Percentiles rank a stretch among this genome's conserved stretches.
Evolutionary conservation across 2,888 invertebrate genomes (phyloP).

Genomic region (Synanthedon myopaeformis): DNA sequence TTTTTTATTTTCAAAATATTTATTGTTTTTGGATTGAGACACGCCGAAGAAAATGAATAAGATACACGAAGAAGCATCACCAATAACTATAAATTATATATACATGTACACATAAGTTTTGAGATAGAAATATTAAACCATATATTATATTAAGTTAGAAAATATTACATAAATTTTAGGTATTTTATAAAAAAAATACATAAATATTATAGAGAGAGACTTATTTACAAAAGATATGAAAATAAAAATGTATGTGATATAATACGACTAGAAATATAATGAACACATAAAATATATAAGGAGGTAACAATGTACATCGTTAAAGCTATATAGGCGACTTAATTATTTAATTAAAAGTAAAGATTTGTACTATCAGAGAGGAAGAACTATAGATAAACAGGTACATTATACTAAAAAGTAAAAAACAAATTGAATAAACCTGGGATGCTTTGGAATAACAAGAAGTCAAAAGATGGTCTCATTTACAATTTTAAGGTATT

Average conservation of each 20-base stretch:
- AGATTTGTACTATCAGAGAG: conserved; percentile 43
- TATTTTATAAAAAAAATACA: conserved; percentile 8
- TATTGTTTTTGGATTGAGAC: not conserved
- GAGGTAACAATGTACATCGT: conserved; percentile 21
- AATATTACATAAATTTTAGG: not conserved
- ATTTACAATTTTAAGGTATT: conserved; percentile 30
- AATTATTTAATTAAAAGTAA: conserved; percentile 12
- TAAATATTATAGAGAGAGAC: conserved; percentile 49
- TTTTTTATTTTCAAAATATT: no score
- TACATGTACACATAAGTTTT: not conserved
- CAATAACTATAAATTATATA: not conserved
- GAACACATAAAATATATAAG: conserved; percentile 29
- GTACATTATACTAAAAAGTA: conserved; percentile 25
- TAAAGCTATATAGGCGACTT: conserved; percentile 40
- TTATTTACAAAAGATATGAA: conserved; percentile 55
- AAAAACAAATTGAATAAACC: conserved; percentile 7
- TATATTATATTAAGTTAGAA: not conserved
- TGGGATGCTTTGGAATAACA: conserved; percentile 31
- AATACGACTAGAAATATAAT: conserved; percentile 29
- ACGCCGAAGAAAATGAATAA: not conserved
- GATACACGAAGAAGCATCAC: not conserved
- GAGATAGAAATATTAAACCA: not conserved
- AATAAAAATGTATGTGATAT: conserved; percentile 9
- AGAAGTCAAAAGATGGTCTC: conserved; percentile 48
- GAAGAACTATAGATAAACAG: conserved; percentile 23